Conservation (phyloP, 2,888 invertebrate genomes). For the Luperina nickerlii region DNA sequence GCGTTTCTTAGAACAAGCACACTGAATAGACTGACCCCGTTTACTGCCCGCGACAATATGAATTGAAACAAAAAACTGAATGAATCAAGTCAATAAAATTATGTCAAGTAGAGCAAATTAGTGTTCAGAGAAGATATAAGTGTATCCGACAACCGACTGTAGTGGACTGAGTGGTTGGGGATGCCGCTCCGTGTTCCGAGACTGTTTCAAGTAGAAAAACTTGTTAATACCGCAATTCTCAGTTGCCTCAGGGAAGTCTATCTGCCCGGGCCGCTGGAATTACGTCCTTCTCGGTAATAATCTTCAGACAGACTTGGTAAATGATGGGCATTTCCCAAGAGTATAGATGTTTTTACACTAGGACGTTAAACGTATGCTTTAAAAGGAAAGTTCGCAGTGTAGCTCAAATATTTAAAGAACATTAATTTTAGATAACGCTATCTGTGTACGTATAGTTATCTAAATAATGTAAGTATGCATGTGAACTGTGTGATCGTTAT, state of each 20-base stretch:
- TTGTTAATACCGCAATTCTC: conserved; percentile 60
- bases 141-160: conserved; percentile 48
- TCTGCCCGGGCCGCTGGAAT: conserved; percentile 33
- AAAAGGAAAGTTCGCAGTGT: conserved; percentile 24
- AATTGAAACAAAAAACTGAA: conserved; percentile 32
- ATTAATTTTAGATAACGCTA: conserved; percentile 35
- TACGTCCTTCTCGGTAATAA: conserved; percentile 39
- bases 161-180: conserved; percentile 45
- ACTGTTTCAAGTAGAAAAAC: conserved; percentile 61
- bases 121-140: conserved; percentile 50
- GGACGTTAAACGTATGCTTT: conserved; percentile 18
- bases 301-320: conserved; percentile 56
- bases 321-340: conserved; percentile 60
- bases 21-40: neutral
- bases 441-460: conserved; percentile 9
- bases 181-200: conserved; percentile 47
- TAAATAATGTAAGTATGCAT: conserved; percentile 22
- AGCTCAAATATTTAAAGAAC: conserved; percentile 16
- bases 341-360: conserved; percentile 18
- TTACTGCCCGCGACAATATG: neutral
- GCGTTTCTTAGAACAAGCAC: conserved; percentile 13
- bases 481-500: conserved; percentile 10
- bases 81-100: conserved; percentile 41
- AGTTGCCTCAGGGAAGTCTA: conserved; percentile 48
- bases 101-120: conserved; percentile 52